These are phyloP conservation scores for Drosophila prolongata DNA, from an alignment of 2,888 invertebrate genomes.

Conservation along the genomic window DNA sequence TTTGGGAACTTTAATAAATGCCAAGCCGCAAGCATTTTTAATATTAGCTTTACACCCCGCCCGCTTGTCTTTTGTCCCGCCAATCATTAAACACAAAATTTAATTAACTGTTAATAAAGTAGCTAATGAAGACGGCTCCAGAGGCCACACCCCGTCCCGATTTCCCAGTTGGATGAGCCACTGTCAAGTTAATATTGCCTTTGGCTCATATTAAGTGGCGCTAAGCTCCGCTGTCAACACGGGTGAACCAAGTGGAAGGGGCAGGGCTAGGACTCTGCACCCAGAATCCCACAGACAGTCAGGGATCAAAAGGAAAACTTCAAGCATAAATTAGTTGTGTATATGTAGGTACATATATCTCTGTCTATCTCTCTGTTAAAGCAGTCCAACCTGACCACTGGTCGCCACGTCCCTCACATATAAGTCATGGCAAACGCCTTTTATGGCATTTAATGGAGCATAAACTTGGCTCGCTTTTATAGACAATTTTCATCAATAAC, in stretches of 20 bases:
- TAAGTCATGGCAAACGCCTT: conserved; percentile 55
- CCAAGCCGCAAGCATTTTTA: conserved; percentile 66
- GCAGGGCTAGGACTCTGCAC: background rate
- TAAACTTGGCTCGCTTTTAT: conserved; percentile 62
- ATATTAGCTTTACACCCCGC: conserved; percentile 28
- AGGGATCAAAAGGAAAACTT: conserved; percentile 44
- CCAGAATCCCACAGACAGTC: background rate
- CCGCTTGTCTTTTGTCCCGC: conserved; percentile 42
- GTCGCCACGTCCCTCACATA: conserved; percentile 38
- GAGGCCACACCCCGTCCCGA: conserved; percentile 6
- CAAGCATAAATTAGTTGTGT: conserved; percentile 54
- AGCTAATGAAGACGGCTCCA: conserved; percentile 62
- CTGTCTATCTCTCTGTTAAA: conserved; percentile 2
- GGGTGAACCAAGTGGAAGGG: conserved; percentile 3
- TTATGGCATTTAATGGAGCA: conserved; percentile 67
- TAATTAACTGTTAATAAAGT: conserved; percentile 78
- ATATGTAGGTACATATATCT: background rate
- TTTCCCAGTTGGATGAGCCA: conserved; percentile 33
- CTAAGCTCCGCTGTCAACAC: conserved; percentile 67
- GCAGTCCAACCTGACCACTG: conserved; percentile 31
- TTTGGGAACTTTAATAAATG: conserved; percentile 46
- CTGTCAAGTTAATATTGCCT: conserved; percentile 68
- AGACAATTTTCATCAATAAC: conserved; percentile 67
- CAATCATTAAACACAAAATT: conserved; percentile 76
- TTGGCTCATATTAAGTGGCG: conserved; percentile 73